Evolutionary conservation across 2,888 invertebrate species (phyloP).

Genomic region (Lepidonotus clava): DNA sequence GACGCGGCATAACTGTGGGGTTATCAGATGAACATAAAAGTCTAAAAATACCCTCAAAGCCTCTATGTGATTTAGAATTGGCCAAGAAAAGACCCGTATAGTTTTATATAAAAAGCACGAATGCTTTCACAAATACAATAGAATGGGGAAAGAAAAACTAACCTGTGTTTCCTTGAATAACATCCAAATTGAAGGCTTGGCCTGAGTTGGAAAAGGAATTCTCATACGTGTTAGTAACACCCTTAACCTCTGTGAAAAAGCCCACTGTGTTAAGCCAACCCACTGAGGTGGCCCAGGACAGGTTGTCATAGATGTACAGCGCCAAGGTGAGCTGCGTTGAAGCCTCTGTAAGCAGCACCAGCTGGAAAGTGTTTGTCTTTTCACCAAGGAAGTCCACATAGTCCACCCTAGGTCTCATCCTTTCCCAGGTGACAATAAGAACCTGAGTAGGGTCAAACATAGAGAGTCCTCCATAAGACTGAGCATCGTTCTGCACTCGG

Average conservation of each 20-base stretch:
- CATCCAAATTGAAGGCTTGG: neutral
- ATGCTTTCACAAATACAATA: too few species aligned
- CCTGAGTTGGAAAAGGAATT: conserved; percentile 39
- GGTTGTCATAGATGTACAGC: conserved; percentile 20
- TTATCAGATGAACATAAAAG: too few species aligned
- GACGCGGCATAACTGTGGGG: too few species aligned
- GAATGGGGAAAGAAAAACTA: too few species aligned
- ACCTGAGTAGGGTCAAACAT: conserved; percentile 20
- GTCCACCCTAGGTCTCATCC: neutral
- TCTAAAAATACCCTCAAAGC: too few species aligned
- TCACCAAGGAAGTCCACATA: neutral
- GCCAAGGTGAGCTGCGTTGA: conserved; percentile 33
- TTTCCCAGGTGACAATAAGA: conserved; percentile 15
- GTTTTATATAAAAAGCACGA: too few species aligned
- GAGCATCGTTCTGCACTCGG: neutral
- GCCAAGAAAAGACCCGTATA: too few species aligned
- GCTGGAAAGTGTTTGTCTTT: conserved; percentile 55
- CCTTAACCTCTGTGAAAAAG: conserved; percentile 9
- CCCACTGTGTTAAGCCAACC: neutral
- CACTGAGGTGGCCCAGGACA: conserved; percentile 28
- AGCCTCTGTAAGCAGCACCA: conserved; percentile 49
- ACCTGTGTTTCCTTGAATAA: conserved; percentile 48
- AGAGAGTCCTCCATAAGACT: conserved; percentile 2
- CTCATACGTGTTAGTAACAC: neutral
- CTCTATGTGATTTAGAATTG: too few species aligned